A percentile compares a stretch with the other conserved stretches of the same genome.
Conservation (phyloP, 2,888 invertebrate genomes). For the Heterodera filipjevi region DNA sequence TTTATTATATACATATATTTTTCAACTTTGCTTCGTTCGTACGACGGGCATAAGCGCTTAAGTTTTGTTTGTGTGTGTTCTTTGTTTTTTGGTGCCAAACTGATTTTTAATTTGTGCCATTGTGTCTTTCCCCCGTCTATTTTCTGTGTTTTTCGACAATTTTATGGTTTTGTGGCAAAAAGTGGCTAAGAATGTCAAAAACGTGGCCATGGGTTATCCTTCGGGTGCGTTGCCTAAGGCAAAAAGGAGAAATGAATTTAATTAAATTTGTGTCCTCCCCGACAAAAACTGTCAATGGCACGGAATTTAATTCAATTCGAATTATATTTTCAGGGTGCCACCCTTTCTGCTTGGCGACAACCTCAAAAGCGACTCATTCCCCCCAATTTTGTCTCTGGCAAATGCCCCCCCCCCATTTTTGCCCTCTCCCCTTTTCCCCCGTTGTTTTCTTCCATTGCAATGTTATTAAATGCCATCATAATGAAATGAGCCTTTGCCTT, state of each 20-base stretch:
- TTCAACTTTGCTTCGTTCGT: background rate
- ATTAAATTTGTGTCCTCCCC: slow-evolving; percentile 15
- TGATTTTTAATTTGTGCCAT: background rate
- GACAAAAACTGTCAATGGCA: slow-evolving; percentile 17
- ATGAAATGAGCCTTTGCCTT: background rate
- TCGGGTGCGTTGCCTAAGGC: slow-evolving; percentile 6
- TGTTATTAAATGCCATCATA: background rate
- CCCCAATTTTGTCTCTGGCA: background rate
- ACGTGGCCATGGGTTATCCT: slow-evolving; percentile 7
- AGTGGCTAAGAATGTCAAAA: slow-evolving; percentile 14
- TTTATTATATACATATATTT: too few relatives aligned
- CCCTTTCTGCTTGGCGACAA: background rate
- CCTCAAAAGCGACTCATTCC: slow-evolving; percentile 6
- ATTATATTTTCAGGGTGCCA: slow-evolving; percentile 10
- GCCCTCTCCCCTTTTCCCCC: background rate
- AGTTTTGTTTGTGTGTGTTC: background rate
- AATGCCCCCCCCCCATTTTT: too few relatives aligned
- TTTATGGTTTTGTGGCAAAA: slow-evolving; percentile 10
- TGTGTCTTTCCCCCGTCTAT: background rate
- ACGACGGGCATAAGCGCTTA: too few relatives aligned
- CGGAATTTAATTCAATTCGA: slow-evolving; percentile 23
- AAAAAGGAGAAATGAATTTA: slow-evolving; percentile 16
- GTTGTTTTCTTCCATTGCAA: background rate
- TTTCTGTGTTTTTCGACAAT: background rate
- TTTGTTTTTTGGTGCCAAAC: background rate